Base-by-base conservation (phyloP, 1,140 invertebrate genomes). In the Antheraea pernyi region DNA sequence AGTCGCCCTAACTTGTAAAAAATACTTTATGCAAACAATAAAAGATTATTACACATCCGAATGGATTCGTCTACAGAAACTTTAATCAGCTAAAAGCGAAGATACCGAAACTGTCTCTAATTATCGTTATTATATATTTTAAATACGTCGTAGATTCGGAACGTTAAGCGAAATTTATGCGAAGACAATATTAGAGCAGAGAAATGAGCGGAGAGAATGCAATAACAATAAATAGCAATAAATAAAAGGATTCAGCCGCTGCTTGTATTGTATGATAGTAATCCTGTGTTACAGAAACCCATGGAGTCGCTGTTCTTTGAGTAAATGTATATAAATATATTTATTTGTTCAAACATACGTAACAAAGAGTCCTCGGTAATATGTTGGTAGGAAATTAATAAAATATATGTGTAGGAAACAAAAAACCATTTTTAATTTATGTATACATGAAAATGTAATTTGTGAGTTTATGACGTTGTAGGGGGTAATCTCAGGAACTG, bases 151-250 rank as follows among this genome's bases (percentile, higher is more conserved):
- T 77, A 78, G 69, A 81, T 65, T 79, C 79, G 69, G 83, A 88
- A 85, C 85, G 81, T 75, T 87, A 87, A 89, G 85, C 82, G 80
- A 83, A 86, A 90, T 90, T 88, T 91, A 89, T 85, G 85, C 78
- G 78, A 89, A 89, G 86, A 89, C 87, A 87, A 89, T 91, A 91
- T 90, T 89, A 90, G 85, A 80, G 75, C 78, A 85, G 88, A 89
- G 88, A 84, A 88, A 90, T 90, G 86, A 86, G 78, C 81, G 75
- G 84, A 87, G 84, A 77, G 80, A 87, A 91, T 92, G 91, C 88
- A 92, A 92, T 92, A 92, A 92, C 89, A 93, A 93, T 93, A 93
- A 92, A 92, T 89, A 91, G 89, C 84, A 89, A 93, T 93, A 93
- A 93, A 93, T 92, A 93, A 93, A 92, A 92, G 92, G 91, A 91